Percentiles rank a stretch among this genome's conserved stretches.
Conservation (phyloP, 2,888 invertebrate genomes). For the Cosmorhoe ocellata region DNA sequence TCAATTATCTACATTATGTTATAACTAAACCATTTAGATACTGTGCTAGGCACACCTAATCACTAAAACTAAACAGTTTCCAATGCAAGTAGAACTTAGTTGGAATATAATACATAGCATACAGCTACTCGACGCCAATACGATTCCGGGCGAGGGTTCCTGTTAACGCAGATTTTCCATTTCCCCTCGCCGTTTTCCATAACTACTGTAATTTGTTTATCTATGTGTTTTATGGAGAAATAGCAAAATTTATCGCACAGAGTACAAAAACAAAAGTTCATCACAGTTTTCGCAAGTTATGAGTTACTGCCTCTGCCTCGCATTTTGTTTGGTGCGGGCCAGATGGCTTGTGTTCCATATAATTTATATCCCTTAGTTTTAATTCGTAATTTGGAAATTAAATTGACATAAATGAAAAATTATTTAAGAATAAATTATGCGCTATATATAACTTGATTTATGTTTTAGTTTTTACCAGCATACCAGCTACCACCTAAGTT, state of each 20-base stretch:
- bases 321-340: constrained; percentile 7
- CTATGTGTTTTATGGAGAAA: constrained; percentile 20
- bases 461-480: too few species aligned
- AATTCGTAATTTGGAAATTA: constrained; percentile 8
- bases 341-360: constrained; percentile 3
- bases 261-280: background rate
- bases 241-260: background rate
- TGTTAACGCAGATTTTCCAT: constrained; percentile 23
- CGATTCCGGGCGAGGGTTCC: constrained; percentile 20
- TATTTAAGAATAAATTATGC: too few species aligned
- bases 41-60: too few species aligned
- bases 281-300: constrained; percentile 10
- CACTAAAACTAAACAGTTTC: too few species aligned
- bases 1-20: too few species aligned
- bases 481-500: too few species aligned
- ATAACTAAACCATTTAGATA: too few species aligned
- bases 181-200: constrained; percentile 27
- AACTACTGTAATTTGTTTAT: constrained; percentile 28
- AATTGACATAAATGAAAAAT: background rate
- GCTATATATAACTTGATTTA: too few species aligned
- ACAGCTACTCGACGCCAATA: constrained; percentile 5
- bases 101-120: too few species aligned
- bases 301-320: constrained; percentile 12
- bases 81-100: too few species aligned
- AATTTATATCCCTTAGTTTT: background rate